Conservation (phyloP, 2,797 vertebrate species). For the Pangasius larnaudii region DNA sequence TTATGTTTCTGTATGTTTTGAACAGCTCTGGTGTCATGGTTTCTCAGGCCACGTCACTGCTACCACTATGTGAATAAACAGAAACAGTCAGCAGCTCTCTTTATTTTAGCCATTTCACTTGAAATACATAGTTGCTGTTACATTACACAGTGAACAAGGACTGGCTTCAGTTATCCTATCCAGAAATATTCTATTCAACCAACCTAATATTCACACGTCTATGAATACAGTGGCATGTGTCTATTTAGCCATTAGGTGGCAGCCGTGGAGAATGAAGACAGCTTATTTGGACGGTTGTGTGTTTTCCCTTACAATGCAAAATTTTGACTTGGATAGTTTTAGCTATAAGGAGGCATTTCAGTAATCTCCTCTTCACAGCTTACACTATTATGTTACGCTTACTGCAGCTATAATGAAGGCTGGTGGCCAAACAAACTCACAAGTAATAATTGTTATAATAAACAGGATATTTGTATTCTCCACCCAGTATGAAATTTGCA, state of each 20-base stretch:
- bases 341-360: neutral
- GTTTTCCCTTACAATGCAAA: neutral
- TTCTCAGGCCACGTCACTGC: neutral
- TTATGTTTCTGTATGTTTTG: too few species aligned
- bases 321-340: neutral
- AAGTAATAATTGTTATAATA: too few species aligned
- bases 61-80: neutral
- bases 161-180: neutral
- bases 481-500: neutral
- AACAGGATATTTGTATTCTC: neutral
- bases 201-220: neutral
- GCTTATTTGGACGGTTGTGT: too few species aligned
- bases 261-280: conserved; percentile 5
- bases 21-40: neutral
- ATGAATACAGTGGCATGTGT: neutral
- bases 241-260: conserved; percentile 30
- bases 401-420: neutral
- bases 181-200: neutral
- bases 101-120: neutral
- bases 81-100: neutral
- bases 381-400: neutral
- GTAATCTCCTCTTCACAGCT: neutral
- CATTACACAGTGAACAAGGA: neutral
- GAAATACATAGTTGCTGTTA: neutral
- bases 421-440: neutral